phyloP scores from a whole-genome alignment of 2,797 vertebrate genomes.

The Premnoplex brunnescens region DNA sequence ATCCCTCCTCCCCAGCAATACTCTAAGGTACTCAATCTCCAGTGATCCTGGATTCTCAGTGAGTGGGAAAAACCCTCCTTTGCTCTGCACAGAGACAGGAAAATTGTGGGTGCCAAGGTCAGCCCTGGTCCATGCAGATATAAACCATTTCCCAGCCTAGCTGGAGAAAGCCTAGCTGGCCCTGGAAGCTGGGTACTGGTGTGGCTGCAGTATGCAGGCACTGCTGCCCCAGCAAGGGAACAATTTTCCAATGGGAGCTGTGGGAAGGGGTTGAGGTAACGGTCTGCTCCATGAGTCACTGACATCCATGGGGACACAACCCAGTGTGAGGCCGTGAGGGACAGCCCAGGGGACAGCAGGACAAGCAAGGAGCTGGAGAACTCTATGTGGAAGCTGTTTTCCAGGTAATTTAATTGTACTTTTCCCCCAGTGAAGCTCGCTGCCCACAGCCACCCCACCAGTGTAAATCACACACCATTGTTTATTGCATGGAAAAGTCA shows the following conservation, averaged over 20 bases:
- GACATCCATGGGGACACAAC: not conserved
- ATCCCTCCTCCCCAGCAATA: accelerated
- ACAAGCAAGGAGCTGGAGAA: not conserved
- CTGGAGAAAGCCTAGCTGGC: not conserved
- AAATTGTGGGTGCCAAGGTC: accelerated
- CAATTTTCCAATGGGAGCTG: not conserved
- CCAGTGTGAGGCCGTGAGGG: not conserved
- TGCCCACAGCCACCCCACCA: accelerated
- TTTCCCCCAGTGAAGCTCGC: not conserved
- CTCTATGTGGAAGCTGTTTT: not conserved
- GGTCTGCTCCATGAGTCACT: not conserved
- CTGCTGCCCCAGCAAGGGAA: accelerated
- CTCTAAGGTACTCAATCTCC: not conserved
- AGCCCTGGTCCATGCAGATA: not conserved
- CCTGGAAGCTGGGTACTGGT: not conserved
- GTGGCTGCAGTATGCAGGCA: accelerated
- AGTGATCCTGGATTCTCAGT: not conserved
- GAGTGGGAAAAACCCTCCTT: not conserved
- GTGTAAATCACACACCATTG: not conserved
- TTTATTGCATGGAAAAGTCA: not conserved
- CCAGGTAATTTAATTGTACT: not conserved
- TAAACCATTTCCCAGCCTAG: not conserved
- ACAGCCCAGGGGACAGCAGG: not conserved
- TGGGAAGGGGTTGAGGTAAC: not conserved
- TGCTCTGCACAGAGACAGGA: not conserved